Evolutionary conservation across 37 sponge, comb jelly and placozoan genomes (phyloP).

Genomic region (Theonella swinhoei): DNA sequence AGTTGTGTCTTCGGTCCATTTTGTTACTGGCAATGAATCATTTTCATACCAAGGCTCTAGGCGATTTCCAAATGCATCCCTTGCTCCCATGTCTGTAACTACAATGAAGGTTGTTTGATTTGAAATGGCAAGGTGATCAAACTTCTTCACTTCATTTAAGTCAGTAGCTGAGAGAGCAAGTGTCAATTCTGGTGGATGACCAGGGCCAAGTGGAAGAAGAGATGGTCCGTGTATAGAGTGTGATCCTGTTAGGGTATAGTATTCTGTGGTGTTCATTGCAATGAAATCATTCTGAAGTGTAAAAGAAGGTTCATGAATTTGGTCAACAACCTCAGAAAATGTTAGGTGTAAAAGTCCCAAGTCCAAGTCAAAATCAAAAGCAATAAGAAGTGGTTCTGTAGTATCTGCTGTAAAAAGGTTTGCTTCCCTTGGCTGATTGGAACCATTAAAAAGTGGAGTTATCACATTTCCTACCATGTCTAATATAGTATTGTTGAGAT

Average conservation of each 20-base stretch:
- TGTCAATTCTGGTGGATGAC: constrained; percentile 78
- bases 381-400: constrained; percentile 54
- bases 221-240: constrained; percentile 65
- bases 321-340: constrained; percentile 86
- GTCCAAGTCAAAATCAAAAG: constrained; percentile 79
- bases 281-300: constrained; percentile 44
- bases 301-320: constrained; percentile 39
- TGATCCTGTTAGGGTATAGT: constrained; percentile 31
- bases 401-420: constrained; percentile 56
- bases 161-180: constrained; percentile 64
- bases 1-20: constrained; percentile 63
- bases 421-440: constrained; percentile 64
- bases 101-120: constrained; percentile 63
- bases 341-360: constrained; percentile 69
- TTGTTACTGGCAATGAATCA: constrained; percentile 33
- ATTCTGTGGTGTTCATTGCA: constrained; percentile 35
- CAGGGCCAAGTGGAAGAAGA: constrained; percentile 83
- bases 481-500: constrained; percentile 46
- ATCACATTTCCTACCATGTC: constrained; percentile 90
- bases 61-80: constrained; percentile 61
- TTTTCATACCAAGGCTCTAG: constrained; percentile 10
- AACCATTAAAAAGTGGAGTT: constrained; percentile 61
- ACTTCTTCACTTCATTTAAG: constrained; percentile 74
- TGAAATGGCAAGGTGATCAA: constrained; percentile 49
- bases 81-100: constrained; percentile 33